Percentiles rank a stretch among this genome's conserved stretches.
These are phyloP conservation scores for Dasypolia templi DNA, from an alignment of 2,888 invertebrate species.

Conservation along the genomic window DNA sequence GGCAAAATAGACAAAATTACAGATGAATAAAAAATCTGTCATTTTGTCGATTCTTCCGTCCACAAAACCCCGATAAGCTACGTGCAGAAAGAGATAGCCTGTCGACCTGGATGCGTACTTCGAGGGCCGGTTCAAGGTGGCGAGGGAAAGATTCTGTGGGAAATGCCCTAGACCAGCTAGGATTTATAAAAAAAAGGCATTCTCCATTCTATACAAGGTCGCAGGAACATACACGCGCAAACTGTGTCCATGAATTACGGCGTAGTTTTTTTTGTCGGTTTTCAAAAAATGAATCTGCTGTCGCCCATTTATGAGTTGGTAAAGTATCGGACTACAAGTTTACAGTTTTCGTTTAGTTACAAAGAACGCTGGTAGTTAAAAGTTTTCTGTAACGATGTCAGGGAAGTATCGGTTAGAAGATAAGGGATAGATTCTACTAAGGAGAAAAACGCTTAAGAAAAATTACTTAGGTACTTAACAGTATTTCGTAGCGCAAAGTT, in stretches of 20 bases:
- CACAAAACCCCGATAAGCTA: too few relatives aligned
- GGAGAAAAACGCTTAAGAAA: too few relatives aligned
- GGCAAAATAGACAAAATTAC: too few relatives aligned
- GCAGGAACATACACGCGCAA: too few relatives aligned
- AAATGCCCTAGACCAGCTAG: neutral
- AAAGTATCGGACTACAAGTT: conserved; percentile 46
- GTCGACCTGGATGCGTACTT: neutral
- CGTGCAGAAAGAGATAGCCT: neutral
- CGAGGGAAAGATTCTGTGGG: neutral
- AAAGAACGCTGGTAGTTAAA: conserved; percentile 70
- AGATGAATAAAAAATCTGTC: too few relatives aligned
- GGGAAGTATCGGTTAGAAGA: conserved; percentile 19
- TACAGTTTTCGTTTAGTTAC: conserved; percentile 63
- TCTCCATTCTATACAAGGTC: neutral
- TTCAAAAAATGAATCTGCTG: too few relatives aligned
- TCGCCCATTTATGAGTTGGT: conserved; percentile 65
- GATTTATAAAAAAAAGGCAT: too few relatives aligned
- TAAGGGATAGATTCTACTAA: conserved; percentile 17
- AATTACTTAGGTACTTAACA: too few relatives aligned
- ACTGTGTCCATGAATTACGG: too few relatives aligned
- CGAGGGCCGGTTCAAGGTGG: neutral
- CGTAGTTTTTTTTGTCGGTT: too few relatives aligned
- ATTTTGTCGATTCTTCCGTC: too few relatives aligned
- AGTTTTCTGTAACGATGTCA: conserved; percentile 69
- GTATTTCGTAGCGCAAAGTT: too few relatives aligned